phyloP scores from a whole-genome alignment of 2,888 invertebrate genomes.

The Iphiclides podalirius region DNA sequence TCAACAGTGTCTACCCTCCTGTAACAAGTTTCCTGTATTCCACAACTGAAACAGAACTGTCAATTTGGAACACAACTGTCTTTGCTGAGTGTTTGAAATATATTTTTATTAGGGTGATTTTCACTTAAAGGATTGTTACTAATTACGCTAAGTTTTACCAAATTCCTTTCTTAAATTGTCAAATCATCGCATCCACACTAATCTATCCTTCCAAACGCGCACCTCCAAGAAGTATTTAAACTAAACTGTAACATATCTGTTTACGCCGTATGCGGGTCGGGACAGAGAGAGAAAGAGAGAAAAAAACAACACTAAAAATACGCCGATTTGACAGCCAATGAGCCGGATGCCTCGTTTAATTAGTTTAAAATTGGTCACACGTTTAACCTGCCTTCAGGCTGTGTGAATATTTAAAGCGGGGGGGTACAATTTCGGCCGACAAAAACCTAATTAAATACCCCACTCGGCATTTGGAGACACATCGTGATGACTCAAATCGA shows the following conservation, averaged over 20 bases:
- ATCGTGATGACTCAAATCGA: slow-evolving; percentile 16
- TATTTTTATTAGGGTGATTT: too few relatives aligned
- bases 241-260: slow-evolving; percentile 62
- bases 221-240: slow-evolving; percentile 41
- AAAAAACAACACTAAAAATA: slow-evolving; percentile 39
- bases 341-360: slow-evolving; percentile 72
- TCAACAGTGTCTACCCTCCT: too few relatives aligned
- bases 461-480: slow-evolving; percentile 12
- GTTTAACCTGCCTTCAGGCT: slow-evolving; percentile 36
- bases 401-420: slow-evolving; percentile 23
- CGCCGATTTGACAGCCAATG: slow-evolving; percentile 68
- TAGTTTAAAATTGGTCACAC: slow-evolving; percentile 66
- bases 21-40: too few relatives aligned
- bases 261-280: slow-evolving; percentile 37
- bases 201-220: slow-evolving; percentile 25
- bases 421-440: slow-evolving; percentile 15
- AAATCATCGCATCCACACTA: slow-evolving; percentile 36
- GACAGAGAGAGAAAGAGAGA: slow-evolving; percentile 11
- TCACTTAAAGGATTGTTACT: too few relatives aligned
- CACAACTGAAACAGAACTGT: too few relatives aligned
- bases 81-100: too few relatives aligned
- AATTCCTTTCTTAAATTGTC: too few relatives aligned
- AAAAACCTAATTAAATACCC: too few relatives aligned
- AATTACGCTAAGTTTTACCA: too few relatives aligned
- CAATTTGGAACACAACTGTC: too few relatives aligned